Conservation (phyloP, 2,888 invertebrate species). For the Trichacis sp. region DNA sequence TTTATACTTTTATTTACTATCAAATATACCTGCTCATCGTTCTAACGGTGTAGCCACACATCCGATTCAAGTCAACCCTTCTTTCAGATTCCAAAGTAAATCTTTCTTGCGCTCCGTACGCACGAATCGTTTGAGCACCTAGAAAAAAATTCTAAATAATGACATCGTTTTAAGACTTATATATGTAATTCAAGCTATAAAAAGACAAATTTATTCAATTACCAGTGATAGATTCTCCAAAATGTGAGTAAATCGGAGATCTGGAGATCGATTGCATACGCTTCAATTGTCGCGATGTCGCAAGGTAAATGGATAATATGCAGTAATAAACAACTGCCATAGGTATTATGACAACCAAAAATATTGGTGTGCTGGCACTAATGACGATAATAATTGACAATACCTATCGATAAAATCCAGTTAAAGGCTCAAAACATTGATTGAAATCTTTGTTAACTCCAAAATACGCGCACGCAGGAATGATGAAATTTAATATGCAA, state of each 20-base stretch:
- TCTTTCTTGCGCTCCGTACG: constrained; percentile 80
- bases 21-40: constrained; percentile 87
- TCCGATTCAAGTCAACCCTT: constrained; percentile 93
- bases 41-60: constrained; percentile 87
- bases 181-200: background rate
- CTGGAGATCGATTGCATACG: constrained; percentile 92
- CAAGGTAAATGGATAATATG: constrained; percentile 94
- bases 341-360: constrained; percentile 83
- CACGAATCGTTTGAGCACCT: constrained; percentile 82
- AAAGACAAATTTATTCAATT: background rate
- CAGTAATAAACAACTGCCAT: constrained; percentile 74
- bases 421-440: too few relatives aligned
- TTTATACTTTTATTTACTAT: too few relatives aligned
- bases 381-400: constrained; percentile 77
- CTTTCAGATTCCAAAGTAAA: constrained; percentile 91
- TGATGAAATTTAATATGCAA: too few relatives aligned
- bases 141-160: too few relatives aligned
- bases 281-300: constrained; percentile 93
- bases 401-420: too few relatives aligned
- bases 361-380: constrained; percentile 86
- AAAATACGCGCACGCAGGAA: too few relatives aligned
- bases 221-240: constrained; percentile 93
- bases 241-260: constrained; percentile 97
- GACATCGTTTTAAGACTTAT: background rate
- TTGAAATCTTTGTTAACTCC: too few relatives aligned